Conservation (phyloP, 2,888 invertebrate genomes). For the Rosalia funebris region DNA sequence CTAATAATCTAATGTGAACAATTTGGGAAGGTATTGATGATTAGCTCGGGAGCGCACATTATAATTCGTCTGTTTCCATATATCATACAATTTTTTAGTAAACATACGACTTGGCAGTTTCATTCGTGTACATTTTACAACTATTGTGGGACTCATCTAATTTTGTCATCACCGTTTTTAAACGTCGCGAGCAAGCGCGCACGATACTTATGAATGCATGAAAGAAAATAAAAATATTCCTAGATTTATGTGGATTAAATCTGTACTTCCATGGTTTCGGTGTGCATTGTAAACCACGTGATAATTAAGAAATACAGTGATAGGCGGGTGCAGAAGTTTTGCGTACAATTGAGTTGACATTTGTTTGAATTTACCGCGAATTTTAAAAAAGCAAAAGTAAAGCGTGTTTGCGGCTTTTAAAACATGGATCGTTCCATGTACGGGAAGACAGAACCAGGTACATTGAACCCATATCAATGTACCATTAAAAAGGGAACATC, state of each 20-base stretch:
- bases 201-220: slow-evolving; percentile 45
- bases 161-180: slow-evolving; percentile 48
- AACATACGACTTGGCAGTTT: slow-evolving; percentile 37
- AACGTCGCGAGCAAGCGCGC: slow-evolving; percentile 42
- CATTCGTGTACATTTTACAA: slow-evolving; percentile 35
- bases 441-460: slow-evolving; percentile 85
- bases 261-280: slow-evolving; percentile 35
- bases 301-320: slow-evolving; percentile 22
- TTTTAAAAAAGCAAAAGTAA: too few species aligned
- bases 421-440: slow-evolving; percentile 90
- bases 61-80: background rate
- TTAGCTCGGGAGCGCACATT: background rate
- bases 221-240: slow-evolving; percentile 53
- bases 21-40: background rate
- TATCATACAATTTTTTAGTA: slow-evolving; percentile 27
- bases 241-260: slow-evolving; percentile 44
- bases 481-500: slow-evolving; percentile 84
- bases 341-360: slow-evolving; percentile 28
- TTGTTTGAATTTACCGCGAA: slow-evolving; percentile 46
- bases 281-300: slow-evolving; percentile 34
- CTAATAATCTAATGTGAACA: background rate
- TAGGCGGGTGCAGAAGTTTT: slow-evolving; percentile 22
- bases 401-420: too few species aligned
- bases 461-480: slow-evolving; percentile 87
- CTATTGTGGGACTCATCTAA: slow-evolving; percentile 55